phyloP scores from a whole-genome alignment of 2,888 invertebrate species.

The Perizoma affinitatum region DNA sequence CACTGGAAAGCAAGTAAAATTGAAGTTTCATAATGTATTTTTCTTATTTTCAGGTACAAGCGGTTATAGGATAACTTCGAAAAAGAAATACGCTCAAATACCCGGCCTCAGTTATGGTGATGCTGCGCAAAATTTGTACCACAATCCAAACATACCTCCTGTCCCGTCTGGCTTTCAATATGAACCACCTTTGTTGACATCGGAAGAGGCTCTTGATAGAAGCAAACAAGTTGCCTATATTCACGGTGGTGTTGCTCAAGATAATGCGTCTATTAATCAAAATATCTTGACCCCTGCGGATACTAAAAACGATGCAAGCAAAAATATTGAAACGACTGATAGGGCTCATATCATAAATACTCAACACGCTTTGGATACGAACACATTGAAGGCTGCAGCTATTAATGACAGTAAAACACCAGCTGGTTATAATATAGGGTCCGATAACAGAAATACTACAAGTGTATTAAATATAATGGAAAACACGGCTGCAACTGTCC shows the following conservation, averaged over 20 bases:
- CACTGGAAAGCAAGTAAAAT: too few species aligned
- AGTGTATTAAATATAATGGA: not conserved
- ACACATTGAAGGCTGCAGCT: too few species aligned
- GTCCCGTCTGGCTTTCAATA: constrained; percentile 1
- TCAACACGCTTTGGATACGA: too few species aligned
- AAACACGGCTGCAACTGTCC: constrained; percentile 6
- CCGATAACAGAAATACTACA: not conserved
- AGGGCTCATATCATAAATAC: not conserved
- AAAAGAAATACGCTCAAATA: constrained; percentile 91
- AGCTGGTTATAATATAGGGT: not conserved
- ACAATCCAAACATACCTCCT: constrained; percentile 15
- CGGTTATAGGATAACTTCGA: constrained; percentile 87
- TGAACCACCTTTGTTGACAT: constrained; percentile 38
- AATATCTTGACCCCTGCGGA: constrained; percentile 38
- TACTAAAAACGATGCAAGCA: constrained; percentile 1
- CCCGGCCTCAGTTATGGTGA: constrained; percentile 87
- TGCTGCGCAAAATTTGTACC: constrained; percentile 35
- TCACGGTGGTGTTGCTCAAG: not conserved
- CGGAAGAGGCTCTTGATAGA: constrained; percentile 20
- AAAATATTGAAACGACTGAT: constrained; percentile 9
- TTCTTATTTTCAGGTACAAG: constrained; percentile 72
- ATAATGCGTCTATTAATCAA: constrained; percentile 7
- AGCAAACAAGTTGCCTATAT: not conserved
- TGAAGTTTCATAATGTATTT: constrained; percentile 15
- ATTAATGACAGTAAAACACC: not conserved